Base-by-base conservation (phyloP, 2,113 vertebrate species). In the Cyprinodon brontotheroides region DNA sequence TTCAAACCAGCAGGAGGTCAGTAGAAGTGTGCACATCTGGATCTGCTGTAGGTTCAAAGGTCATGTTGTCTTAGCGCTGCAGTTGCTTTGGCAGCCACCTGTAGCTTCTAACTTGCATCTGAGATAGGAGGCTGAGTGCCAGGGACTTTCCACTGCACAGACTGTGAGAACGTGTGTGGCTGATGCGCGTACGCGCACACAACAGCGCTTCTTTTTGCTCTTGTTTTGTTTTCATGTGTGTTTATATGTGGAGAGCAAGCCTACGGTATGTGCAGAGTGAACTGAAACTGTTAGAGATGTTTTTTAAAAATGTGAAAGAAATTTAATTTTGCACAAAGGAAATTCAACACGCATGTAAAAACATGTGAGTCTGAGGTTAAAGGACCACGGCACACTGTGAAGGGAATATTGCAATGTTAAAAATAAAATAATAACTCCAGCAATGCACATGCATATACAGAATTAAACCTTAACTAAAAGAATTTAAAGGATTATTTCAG, bases 71-170 rank as follows among this genome's bases (percentile, higher is more conserved):
- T 38, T 60, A 61, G 47, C 59, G 14, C 72, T 66, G 66, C 74
- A 70, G 74, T 68, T 64, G 59, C 4, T n/a, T 47, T 78, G 67
- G 62, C 77, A 81, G 75, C 81, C 74, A 91, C 86, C 89, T 87
- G 82, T 79, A 80, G 59, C 14, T 68, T 63, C 71, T 80, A 37
- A 73, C 48, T 71, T 62, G 68, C 47, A 81, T 72, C 64, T 83
- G 70, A 85, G 81, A 87, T 65, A 87, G 71, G 64, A 87, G 61
- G 74, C 70, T 45, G 3, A 77, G 72, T 81, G 86, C 83, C 87
- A 78, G 90, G 92, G 92, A 91, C 91, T 92, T 93, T 93, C 92
- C 92, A 84, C 67, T 38, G 63, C 61, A 20, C 50, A 12, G 15
- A 43, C 62, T 53, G 74, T 20, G 41, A 40, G 36, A 17, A 17